Evolutionary conservation across 2,888 invertebrate genomes (phyloP), one percentile per base, ranked within the genome.

Genomic region (Epinotia demarniana): DNA sequence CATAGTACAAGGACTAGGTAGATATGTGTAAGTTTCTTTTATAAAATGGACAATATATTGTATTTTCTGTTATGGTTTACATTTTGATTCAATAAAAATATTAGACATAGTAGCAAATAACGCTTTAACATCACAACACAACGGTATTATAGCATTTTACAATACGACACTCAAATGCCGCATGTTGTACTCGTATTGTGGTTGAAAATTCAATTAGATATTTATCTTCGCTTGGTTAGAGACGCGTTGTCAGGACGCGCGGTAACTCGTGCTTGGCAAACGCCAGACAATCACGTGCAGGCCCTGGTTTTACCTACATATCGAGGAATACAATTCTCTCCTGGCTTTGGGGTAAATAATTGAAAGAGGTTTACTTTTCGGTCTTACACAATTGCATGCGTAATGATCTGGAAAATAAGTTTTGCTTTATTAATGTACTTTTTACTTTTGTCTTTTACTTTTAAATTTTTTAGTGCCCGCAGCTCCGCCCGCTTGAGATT

Each of bases 161-260:
- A 53, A 62, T 60, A 55, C 12, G 19, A 23, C 62, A 18, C 39
- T 18, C 23, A 33, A 66, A 53, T 58, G 39, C 82, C 80, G 80
- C 80, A 74, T 79, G 82, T 86, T 89, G 88, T n/a, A n/a, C n/a
- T n/a, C n/a, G n/a, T 85, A 85, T 85, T 82, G 85, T 84, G 84
- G 82, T 84, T 89, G 85, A 87, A 90, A 91, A 91, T 91, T 91
- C 90, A 92, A 92, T 92, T 91, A 92, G 88, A 87, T 85, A 88
- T 91, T 90, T 89, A 87, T 87, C 86, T 85, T 84, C 87, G 89
- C 87, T 88, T 86, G 86, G 87, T 85, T 89, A 88, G 85, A 78
- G 83, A 77, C 84, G 78, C 70, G 75, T 73, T 76, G 78, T 73
- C 66, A 66, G 78, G 72, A 73, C 77, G 69, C 57, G 63, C 60